Base-by-base conservation (phyloP, 92 coral and sea anemone species). In the Plumapathes pennacea region DNA sequence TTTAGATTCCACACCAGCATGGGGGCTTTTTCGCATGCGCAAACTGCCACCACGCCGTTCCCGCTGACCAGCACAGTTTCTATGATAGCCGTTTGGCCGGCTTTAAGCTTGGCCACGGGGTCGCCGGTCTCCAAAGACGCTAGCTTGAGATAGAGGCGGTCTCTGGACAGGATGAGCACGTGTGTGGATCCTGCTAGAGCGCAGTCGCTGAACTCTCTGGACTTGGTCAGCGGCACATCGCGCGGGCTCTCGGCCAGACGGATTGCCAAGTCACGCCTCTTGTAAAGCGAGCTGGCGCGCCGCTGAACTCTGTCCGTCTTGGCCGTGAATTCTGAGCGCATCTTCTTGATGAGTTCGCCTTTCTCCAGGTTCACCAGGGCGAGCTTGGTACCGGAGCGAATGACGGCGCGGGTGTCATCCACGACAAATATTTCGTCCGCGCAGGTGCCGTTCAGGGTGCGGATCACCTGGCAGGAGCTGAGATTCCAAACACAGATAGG, bases 401-500 rank as follows among this genome's bases (percentile, higher is more conserved):
- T 63, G 5, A 94, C 99, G 24, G 96, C 99, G n/a, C 99, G 89
- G 22, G 97, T 94, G 39, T 94, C 99, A 67, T 94, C 99, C 3
- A 94, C 97, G 17, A 94, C 99, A 1, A 94, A 65, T 19, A 89
- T 65, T 32, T 94, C 99, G 62, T 94, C 99, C 0, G 99, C 95
- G 57, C 89, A 82, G 48, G 94, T 86, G 25, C 95, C 95, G 32
- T 62, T 72, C 46, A 94, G 77, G 14, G 91, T 81, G 61, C 99
- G 86, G 74, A 94, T 86, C 25, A 89, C 61, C 38, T 86, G 95
- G 58, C 99, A 94, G 14, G 90, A 80, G 58, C 89, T 71, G 67
- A 89, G 58, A 79, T 94, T 89, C 99, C 99, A 94, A 4, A 94
- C 99, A 26, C 94, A 85, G 40, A 94, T 94, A 27, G 96, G 97